Percentiles rank a stretch among this genome's conserved stretches.
phyloP scores from a whole-genome alignment of 1,140 invertebrate genomes.

The Drosophila tropicalis region DNA sequence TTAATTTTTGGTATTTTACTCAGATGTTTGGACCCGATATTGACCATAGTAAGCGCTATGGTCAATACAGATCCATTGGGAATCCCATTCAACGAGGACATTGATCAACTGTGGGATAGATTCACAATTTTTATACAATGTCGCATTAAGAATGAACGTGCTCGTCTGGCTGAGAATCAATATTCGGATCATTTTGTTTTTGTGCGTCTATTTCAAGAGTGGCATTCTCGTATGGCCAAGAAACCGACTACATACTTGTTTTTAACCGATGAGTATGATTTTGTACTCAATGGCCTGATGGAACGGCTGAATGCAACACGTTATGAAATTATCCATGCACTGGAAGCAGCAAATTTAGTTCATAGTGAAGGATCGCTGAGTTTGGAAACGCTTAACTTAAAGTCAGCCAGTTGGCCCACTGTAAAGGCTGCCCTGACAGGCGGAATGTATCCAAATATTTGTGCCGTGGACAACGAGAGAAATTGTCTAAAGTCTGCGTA shows the following conservation, averaged over 20 bases:
- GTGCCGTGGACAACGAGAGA: conserved; percentile 84
- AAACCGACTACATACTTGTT: conserved; percentile 29
- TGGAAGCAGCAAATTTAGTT: conserved; percentile 94
- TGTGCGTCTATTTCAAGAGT: conserved; percentile 93
- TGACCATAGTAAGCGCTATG: conserved; percentile 95
- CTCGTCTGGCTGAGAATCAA: conserved; percentile 89
- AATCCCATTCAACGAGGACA: conserved; percentile 47
- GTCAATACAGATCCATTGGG: conserved; percentile 90
- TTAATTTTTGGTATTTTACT: conserved; percentile 95
- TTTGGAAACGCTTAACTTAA: conserved; percentile 91
- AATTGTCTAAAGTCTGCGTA: conserved; percentile 50
- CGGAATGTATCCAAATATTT: conserved; percentile 94
- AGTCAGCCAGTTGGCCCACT: conserved; percentile 95
- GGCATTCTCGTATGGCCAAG: conserved; percentile 86
- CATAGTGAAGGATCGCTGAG: conserved; percentile 89
- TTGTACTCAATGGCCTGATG: conserved; percentile 65
- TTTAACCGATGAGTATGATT: conserved; percentile 66
- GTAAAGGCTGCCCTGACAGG: conserved; percentile 95
- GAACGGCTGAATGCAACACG: conserved; percentile 83
- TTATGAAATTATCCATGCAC: conserved; percentile 91
- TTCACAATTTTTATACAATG: conserved; percentile 86
- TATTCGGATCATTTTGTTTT: conserved; percentile 96
- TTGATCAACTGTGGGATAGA: conserved; percentile 82
- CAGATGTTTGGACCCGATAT: conserved; percentile 96
- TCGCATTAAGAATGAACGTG: conserved; percentile 84